Evolutionary conservation across 2,797 vertebrate genomes (phyloP).

Genomic region (Hephaestus fuliginosus): DNA sequence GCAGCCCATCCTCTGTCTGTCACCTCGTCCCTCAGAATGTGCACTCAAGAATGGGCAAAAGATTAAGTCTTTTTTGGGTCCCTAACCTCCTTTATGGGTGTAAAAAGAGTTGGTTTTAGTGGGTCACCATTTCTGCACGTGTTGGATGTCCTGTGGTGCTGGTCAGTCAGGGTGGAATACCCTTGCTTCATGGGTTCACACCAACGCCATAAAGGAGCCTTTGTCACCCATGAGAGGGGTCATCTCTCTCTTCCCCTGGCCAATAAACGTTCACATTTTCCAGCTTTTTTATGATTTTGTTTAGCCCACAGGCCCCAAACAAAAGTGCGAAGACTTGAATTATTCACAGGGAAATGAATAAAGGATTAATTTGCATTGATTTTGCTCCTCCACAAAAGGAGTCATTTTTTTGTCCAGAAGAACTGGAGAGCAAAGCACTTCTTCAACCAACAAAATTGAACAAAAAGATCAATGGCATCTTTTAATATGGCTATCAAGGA

Average conservation of each 20-base stretch:
- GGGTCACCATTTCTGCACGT: constrained; percentile 78
- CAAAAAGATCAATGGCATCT: constrained; percentile 84
- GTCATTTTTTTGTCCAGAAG: constrained; percentile 78
- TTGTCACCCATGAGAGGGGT: constrained; percentile 86
- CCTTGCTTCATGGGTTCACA: constrained; percentile 83
- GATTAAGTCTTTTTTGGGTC: constrained; percentile 73
- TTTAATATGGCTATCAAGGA: constrained; percentile 80
- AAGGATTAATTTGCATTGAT: constrained; percentile 91
- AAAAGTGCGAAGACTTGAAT: constrained; percentile 85
- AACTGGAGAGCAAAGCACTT: constrained; percentile 75
- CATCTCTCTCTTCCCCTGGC: constrained; percentile 84
- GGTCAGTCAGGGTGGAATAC: constrained; percentile 85
- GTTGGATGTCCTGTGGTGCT: constrained; percentile 84
- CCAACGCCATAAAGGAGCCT: constrained; percentile 84
- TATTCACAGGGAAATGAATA: constrained; percentile 88
- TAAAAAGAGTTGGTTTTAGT: constrained; percentile 82
- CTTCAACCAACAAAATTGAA: constrained; percentile 76
- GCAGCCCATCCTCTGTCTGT: constrained; percentile 51
- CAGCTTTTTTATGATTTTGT: constrained; percentile 87
- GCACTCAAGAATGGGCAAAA: constrained; percentile 60
- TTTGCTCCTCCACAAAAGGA: constrained; percentile 83
- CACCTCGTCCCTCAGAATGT: constrained; percentile 54
- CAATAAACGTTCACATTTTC: constrained; percentile 86
- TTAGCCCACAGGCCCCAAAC: constrained; percentile 80
- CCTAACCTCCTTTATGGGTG: constrained; percentile 67